These are phyloP conservation scores for Polydrusus pterygomalis DNA, from an alignment of 2,888 invertebrate species.

Conservation along the genomic window DNA sequence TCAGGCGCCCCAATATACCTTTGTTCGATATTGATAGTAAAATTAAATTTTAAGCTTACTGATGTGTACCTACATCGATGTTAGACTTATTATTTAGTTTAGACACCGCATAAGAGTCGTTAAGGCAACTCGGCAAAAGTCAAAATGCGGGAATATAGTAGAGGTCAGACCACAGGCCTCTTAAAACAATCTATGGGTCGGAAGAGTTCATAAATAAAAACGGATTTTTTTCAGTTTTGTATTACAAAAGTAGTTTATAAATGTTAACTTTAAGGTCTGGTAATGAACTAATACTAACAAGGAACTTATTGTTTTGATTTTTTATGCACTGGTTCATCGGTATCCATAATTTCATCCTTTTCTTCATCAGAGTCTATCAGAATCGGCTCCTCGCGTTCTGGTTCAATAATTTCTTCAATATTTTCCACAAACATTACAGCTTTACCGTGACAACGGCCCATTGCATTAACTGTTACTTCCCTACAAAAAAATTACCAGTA, in stretches of 20 bases:
- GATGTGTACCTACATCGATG: too few relatives aligned
- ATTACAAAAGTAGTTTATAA: background rate
- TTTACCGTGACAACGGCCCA: slow-evolving; percentile 74
- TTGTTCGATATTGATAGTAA: too few relatives aligned
- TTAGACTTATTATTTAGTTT: too few relatives aligned
- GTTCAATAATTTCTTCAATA: slow-evolving; percentile 56
- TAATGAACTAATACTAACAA: background rate
- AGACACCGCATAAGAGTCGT: too few relatives aligned
- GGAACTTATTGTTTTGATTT: slow-evolving; percentile 62
- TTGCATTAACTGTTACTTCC: slow-evolving; percentile 78
- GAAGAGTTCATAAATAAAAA: too few relatives aligned
- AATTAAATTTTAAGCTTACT: too few relatives aligned
- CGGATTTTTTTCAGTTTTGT: background rate
- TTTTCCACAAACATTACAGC: slow-evolving; percentile 73
- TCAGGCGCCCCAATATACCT: background rate
- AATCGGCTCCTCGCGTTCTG: slow-evolving; percentile 50
- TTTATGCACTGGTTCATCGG: slow-evolving; percentile 65
- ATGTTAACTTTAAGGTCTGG: too few relatives aligned
- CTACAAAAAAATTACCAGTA: slow-evolving; percentile 62
- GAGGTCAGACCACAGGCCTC: too few relatives aligned
- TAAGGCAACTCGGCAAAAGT: too few relatives aligned
- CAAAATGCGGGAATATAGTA: too few relatives aligned
- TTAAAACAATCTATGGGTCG: too few relatives aligned
- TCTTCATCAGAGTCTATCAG: slow-evolving; percentile 56
- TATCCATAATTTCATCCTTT: slow-evolving; percentile 65